A percentile compares a stretch with the other conserved stretches of the same genome.
These are phyloP conservation scores for Limonius californicus DNA, from an alignment of 1,140 invertebrate species.

Conservation along the genomic window DNA sequence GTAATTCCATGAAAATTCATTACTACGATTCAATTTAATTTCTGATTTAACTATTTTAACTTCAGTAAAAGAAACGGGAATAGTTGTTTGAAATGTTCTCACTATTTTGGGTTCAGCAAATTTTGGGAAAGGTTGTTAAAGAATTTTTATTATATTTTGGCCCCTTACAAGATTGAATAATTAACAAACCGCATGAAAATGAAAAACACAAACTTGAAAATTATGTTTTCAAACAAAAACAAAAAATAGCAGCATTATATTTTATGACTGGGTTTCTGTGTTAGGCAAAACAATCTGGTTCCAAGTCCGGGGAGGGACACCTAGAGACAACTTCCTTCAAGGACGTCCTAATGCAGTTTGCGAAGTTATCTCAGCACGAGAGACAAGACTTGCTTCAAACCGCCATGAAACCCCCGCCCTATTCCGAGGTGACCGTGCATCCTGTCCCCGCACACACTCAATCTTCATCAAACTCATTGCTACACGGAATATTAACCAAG, in stretches of 20 bases:
- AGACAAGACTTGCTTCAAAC: constrained; percentile 47
- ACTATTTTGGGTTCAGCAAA: no score
- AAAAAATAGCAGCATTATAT: not conserved
- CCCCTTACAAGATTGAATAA: no score
- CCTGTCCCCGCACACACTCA: constrained; percentile 56
- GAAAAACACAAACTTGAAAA: no score
- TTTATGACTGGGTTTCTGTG: not conserved
- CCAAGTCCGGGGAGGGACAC: not conserved
- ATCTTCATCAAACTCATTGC: constrained; percentile 58
- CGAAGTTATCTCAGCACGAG: constrained; percentile 56
- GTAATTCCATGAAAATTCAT: no score
- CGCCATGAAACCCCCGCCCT: constrained; percentile 52
- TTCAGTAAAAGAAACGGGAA: no score
- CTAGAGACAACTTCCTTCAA: constrained; percentile 52
- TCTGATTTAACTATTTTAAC: no score
- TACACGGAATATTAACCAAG: constrained; percentile 73
- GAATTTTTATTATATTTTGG: no score
- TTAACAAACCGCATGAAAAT: no score
- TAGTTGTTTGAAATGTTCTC: no score
- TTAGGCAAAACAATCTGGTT: not conserved
- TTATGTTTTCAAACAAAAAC: no score
- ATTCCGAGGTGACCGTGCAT: constrained; percentile 73
- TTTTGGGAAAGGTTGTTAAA: no score
- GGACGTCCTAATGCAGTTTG: constrained; percentile 73
- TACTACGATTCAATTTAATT: no score